Base-by-base conservation (phyloP, 1,140 invertebrate species). In the Frieseomelitta varia region DNA sequence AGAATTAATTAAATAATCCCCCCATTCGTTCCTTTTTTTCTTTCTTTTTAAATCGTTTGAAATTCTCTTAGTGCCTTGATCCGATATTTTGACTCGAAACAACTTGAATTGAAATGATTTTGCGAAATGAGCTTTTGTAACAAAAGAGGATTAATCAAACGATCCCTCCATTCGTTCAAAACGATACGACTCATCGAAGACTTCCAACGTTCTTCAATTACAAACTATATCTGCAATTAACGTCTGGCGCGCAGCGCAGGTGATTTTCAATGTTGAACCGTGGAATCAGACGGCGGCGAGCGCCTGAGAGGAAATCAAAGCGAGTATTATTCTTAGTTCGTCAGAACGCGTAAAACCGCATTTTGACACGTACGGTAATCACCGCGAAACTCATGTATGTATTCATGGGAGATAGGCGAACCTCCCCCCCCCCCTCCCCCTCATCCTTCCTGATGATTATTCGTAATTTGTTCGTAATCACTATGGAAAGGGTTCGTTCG, bases 331-430 rank as follows among this genome's bases (percentile, higher is more conserved):
- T 56, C 71, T 63, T 55, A 14, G 27, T 63, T 72, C 53, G 30
- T 47, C 47, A 34, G 47, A 63, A 74, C 39, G 61, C 63, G 85
- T 82, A 85, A 91, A 89, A 47, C 89, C 88, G 78, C 85, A 87
- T 92, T 92, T 92, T 88, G 85, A 85, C 91, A 92, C 90, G 91
- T 92, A 92, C 88, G 69, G 83, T 85, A 90, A 92, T 91, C 86
- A 90, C 85, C 84, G 83, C 74, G 76, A 85, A 90, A 88, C n/a
- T 84, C 84, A 92, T 91, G 90, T 91, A 92, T 91, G 90, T 91
- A 90, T 92, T 92, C 91, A 86, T 87, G 80, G 90, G 89, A 92
- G 88, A 86, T 90, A 90, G 87, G 86, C 86, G 77, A 88, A 91
- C 90, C 78, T 84, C 91, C 91, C 90, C 91, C 89, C 81, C 84